Evolutionary conservation across 2,888 invertebrate genomes (phyloP).

Genomic region (Dicranocentrus wangi): DNA sequence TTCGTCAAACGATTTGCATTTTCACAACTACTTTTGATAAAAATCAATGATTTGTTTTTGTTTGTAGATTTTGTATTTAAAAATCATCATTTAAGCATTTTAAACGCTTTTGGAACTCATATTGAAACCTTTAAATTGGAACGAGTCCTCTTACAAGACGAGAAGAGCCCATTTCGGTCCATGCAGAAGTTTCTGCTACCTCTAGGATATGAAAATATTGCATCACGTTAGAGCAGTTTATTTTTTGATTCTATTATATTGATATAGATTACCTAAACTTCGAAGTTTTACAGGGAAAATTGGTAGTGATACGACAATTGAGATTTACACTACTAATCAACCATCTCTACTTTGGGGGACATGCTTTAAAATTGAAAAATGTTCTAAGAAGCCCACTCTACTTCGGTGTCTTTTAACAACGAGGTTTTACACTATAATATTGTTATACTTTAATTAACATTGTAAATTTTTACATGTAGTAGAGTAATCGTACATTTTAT

Average conservation of each 20-base stretch:
- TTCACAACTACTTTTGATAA: neutral
- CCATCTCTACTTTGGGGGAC: constrained; percentile 55
- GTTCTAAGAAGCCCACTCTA: constrained; percentile 34
- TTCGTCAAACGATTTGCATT: neutral
- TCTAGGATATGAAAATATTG: constrained; percentile 37
- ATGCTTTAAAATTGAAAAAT: constrained; percentile 46
- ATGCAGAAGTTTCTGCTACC: constrained; percentile 31
- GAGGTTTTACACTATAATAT: neutral
- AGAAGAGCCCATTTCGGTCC: neutral
- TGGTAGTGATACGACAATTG: constrained; percentile 51
- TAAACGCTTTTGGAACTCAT: constrained; percentile 38
- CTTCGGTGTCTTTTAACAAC: constrained; percentile 42
- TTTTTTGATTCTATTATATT: too few relatives aligned
- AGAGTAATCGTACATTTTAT: neutral
- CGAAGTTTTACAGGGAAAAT: constrained; percentile 22
- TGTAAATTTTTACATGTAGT: neutral
- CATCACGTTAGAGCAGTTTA: constrained; percentile 24
- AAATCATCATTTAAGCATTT: constrained; percentile 37
- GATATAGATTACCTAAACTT: neutral
- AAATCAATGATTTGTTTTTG: neutral
- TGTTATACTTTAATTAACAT: neutral
- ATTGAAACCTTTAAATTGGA: constrained; percentile 40
- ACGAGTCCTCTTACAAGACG: constrained; percentile 20
- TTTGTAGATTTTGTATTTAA: constrained; percentile 38
- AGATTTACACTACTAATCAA: constrained; percentile 33